Base-by-base conservation (phyloP, 2,888 invertebrate genomes). In the Thymelicus acteon region DNA sequence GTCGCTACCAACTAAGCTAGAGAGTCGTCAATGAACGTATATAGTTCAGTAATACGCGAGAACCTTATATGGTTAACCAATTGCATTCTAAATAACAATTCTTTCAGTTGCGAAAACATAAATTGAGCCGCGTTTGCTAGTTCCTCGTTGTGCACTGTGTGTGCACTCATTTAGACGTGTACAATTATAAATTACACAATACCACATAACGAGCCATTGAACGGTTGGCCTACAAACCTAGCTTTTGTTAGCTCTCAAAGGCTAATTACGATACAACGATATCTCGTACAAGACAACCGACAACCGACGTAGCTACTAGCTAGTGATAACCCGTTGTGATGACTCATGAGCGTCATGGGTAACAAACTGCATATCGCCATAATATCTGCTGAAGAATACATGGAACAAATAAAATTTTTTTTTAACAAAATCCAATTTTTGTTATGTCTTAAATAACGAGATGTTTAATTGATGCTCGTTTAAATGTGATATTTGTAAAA, bases 161-260 rank as follows among this genome's bases (percentile, higher is more conserved):
- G 58, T 63, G 52, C 75, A 63, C 67, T 73, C 78, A 57, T 68
- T 44, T 60, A 52, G 47, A 52, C 12, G 52, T 31, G 19, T 37
- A 80, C 82, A 83, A 87, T 88, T 86, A 86, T 78, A 76, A 74
- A 77, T 90, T 89, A 83, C 88, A 84, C 86, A 89, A 89, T 82
- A 76, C 78, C 74, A 67, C 76, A 79, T 72, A 77, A 76, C 75
- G 81, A 78, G 78, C 80, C 80, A 76, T 76, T 78, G 80, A 80
- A 77, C 81, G 81, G 77, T 80, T 86, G 91, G 74, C 87, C 87
- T 82, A 91, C 84, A 88, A 89, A 91, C 87, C 83, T 71, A 80
- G 78, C 85, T 80, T 78, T 76, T 77, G 73, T 19, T 37, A 44
- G 63, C 63, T 61, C 62, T 57, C 57, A 48, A 58, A 49, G 60